Base-by-base conservation (phyloP, 2,113 vertebrate species). In the Sinocyclocheilus grahami region DNA sequence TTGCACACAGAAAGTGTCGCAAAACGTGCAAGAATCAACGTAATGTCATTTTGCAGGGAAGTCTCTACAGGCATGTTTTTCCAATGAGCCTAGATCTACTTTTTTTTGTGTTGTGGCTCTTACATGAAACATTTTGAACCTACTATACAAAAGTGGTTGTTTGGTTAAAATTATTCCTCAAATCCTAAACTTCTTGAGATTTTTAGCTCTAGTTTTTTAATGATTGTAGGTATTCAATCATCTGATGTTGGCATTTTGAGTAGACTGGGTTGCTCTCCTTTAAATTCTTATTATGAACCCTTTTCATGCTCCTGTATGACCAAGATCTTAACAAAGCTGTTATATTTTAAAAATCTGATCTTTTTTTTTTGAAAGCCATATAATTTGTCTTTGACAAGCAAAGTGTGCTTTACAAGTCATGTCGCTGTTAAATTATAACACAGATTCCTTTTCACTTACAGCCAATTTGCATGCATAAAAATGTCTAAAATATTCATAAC, bases 401-500 rank as follows among this genome's bases (percentile, higher is more conserved):
- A 67, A 82, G 14, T 9, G 60, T 53, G 48, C 81, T 82, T 53
- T 20, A 69, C 81, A 33, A 78, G 51, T 46, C 62, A 67, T 33
- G 80, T 24, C 58, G 42, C 24, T 78, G n/a, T 24, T 74, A 69
- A 69, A 82, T 37, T 71, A n/a, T 22, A 82, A 67, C 39, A 82
- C 75, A 78, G 63, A 20, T 69, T 53, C 4, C 51, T 20, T 67
- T 82, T 53, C 46, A 71, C 80, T 22, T 37, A 10, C 20, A 60
- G 42, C 20, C 51, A 55, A 71, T 74, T 84, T 74, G 42, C 69
- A 74, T 74, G 51, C 51, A 42, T 58, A 55, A 42, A 84, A 84
- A 58, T 55, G 51, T 84, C 48, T 74, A 42, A 72, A 84, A 74
- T 60, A 74, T 75, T 84, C 69, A 84, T 74, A 60, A 42, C 48